Conservation (phyloP, 2,797 vertebrate species). For the Ptychobarbus kaznakovi region DNA sequence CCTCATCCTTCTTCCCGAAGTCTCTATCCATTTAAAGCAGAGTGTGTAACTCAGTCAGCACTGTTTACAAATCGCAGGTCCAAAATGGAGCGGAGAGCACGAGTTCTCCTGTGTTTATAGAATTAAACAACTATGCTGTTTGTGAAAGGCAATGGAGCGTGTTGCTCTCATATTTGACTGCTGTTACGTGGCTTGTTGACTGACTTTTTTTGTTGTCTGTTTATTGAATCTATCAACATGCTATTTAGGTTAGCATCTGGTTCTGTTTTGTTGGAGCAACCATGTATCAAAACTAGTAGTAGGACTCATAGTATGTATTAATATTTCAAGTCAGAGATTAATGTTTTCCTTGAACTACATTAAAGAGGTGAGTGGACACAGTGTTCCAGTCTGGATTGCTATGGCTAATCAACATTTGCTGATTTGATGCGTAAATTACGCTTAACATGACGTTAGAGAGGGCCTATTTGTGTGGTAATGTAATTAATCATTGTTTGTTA, state of each 20-base stretch:
- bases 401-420: background rate
- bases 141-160: background rate
- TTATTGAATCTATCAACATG: background rate
- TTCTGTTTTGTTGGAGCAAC: background rate
- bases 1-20: background rate
- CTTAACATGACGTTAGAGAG: background rate
- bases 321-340: background rate
- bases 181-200: background rate
- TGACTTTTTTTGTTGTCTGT: background rate
- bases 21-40: constrained; percentile 50
- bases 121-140: constrained; percentile 25
- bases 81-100: constrained; percentile 23
- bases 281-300: background rate
- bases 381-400: background rate
- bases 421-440: background rate
- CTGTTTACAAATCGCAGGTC: constrained; percentile 38
- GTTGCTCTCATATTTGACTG: background rate
- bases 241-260: background rate
- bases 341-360: background rate
- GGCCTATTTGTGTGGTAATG: background rate
- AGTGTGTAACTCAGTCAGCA: background rate
- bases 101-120: constrained; percentile 45
- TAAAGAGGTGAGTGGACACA: background rate
- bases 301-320: background rate
- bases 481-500: constrained; percentile 13